phyloP scores from a whole-genome alignment of 2,797 vertebrate genomes.

The Trichosurus vulpecula region DNA sequence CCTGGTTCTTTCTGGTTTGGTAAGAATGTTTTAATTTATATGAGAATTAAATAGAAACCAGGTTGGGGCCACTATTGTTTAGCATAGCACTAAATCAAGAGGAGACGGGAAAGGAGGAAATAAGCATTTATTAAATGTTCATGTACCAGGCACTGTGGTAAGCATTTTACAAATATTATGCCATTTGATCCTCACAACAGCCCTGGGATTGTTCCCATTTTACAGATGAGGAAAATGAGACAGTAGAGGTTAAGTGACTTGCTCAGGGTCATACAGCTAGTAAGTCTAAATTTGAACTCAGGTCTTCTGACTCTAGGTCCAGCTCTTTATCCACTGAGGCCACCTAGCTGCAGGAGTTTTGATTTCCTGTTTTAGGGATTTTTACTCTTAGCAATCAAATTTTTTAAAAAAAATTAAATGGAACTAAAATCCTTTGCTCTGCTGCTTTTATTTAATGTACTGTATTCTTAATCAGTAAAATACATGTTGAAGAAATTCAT shows the following conservation, averaged over 20 bases:
- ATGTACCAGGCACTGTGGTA: neutral
- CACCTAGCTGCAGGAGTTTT: neutral
- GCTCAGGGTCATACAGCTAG: neutral
- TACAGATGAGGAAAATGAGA: neutral
- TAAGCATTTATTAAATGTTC: neutral
- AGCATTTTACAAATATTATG: neutral
- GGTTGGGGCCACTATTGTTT: neutral
- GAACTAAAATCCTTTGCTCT: neutral
- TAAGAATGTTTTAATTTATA: conserved; percentile 44
- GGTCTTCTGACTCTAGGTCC: neutral
- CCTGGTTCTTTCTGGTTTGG: conserved; percentile 57
- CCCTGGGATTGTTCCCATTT: neutral
- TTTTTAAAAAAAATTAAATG: conserved; percentile 21
- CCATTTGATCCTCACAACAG: neutral
- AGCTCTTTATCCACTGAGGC: neutral
- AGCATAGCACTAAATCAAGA: neutral
- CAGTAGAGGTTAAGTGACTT: neutral
- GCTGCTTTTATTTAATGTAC: neutral
- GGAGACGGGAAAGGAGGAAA: neutral
- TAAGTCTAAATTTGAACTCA: neutral
- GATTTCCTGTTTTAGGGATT: neutral
- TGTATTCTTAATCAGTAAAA: conserved; percentile 1
- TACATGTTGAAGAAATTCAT: neutral
- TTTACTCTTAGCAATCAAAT: conserved; percentile 35
- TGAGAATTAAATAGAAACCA: conserved; percentile 41